Base-by-base conservation (phyloP, 2,113 vertebrate species). In the Tylochromis polylepis region DNA sequence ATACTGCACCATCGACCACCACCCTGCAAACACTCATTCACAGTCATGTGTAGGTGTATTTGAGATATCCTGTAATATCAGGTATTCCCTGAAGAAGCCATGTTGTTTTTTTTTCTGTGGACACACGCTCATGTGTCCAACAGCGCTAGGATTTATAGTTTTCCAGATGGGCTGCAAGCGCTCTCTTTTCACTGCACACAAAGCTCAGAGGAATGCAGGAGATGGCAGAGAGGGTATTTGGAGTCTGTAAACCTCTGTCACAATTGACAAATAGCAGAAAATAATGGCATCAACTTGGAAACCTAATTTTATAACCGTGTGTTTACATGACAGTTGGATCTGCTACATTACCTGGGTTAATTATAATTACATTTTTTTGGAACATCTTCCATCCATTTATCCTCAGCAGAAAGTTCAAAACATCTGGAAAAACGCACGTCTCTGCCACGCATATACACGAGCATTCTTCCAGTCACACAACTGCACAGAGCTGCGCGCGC, bases 341-440 rank as follows among this genome's bases (percentile, higher is more conserved):
- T 77, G 41, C 51, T 41, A 41, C 22, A 84, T 51, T 78, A 57
- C 38, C n/a, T 87, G 62, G 11, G 60, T 36, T 70, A 67, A 55
- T 3, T 53, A 36, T 65, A 56, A 67, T 80, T 43, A n/a, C 1
- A 31, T 72, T 83, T 86, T 29, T 62, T 49, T 41, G 77, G 43
- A 81, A 51, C 11, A 7, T 81, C 81, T 36, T 82, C 43, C 41
- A 41, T 90, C 49, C 43, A 60, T 57, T 91, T 22, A 75, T 36
- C 75, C 20, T 60, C 22, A 34, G 83, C 46, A 9, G 41, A 53
- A 43, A 62, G 89, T 77, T 85, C 20, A 80, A 87, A 85, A 94
- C 93, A 94, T 95, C 95, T 95, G 94, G 95, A 93, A 93, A 94
- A 94, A 83, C 8, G 16, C 58, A 83, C 11, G 36, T 27, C 85